These are phyloP conservation scores for Syrphus vitripennis DNA, from an alignment of 2,888 invertebrate species.

Conservation along the genomic window DNA sequence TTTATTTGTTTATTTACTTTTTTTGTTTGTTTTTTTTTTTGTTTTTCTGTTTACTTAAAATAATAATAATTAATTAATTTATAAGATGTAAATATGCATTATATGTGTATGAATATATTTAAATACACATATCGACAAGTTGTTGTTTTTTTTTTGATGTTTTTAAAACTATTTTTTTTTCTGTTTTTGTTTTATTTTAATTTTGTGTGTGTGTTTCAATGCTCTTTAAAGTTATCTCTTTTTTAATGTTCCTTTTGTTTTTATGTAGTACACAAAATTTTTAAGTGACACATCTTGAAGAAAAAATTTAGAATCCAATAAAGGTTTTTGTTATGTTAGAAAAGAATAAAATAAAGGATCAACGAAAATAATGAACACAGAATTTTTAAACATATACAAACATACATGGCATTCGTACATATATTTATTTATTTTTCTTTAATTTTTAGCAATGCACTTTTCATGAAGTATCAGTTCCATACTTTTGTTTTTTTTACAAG, in stretches of 20 bases:
- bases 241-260: conserved; percentile 23
- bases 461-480: neutral
- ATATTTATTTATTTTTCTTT: neutral
- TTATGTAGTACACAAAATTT: conserved; percentile 1
- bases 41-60: conserved; percentile 43
- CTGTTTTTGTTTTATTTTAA: too few species aligned
- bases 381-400: neutral
- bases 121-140: conserved; percentile 52
- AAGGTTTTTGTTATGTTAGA: neutral
- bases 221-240: conserved; percentile 6
- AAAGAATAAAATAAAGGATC: neutral
- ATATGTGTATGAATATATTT: conserved; percentile 30
- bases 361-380: conserved; percentile 10
- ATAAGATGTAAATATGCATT: conserved; percentile 59
- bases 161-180: conserved; percentile 3
- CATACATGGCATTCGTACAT: neutral
- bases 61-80: conserved; percentile 55
- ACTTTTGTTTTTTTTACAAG: neutral
- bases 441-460: conserved; percentile 1
- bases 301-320: neutral
- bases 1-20: too few species aligned
- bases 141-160: conserved; percentile 3
- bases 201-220: conserved; percentile 11
- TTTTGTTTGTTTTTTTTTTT: neutral
- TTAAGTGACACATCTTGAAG: neutral